Base-by-base conservation (phyloP, 1,140 invertebrate species). In the Aphaenogaster floridana region DNA sequence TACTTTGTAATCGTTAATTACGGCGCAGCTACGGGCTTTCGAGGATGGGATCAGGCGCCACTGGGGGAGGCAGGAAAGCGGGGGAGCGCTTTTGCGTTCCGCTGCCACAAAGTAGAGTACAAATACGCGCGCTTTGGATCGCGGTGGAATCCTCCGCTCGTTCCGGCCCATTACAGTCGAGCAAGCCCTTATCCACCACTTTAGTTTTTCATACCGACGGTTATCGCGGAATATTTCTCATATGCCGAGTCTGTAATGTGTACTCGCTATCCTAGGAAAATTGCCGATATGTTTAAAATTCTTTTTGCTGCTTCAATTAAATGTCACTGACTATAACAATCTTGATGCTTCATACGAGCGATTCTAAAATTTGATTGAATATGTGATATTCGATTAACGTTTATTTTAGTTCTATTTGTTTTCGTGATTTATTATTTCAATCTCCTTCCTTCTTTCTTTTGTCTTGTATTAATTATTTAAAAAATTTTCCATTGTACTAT, bases 1-100 rank as follows among this genome's bases (percentile, higher is more conserved):
- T 95, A 95, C 94, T 95, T 95, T 94, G 94, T 93, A 94, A 95
- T 94, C 93, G 94, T 94, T 94, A 95, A 95, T 94, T 94, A 94
- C 94, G 91, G 90, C 91, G 81, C 87, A 89, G 81, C 92, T 87
- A 89, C 87, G 71, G 64, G 72, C 28, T 84, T 91, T 91, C 87
- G 90, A 84, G 79, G 68, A 89, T 76, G 71, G 77, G 87, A 88
- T 87, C 87, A 88, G 89, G 71, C 86, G 76, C 34, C 13, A 54
- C 28, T 42, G 66, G 39, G 42, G 63, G 61, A 52, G 86, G 52
- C 59, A 63, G 68, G 39, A 45, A 74, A 78, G 36, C 57, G 71
- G 71, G 71, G n/a, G 63, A 86, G 78, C 50, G 61, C 83, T 91
- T 91, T 91, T 84, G 78, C 64, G 79, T 88, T 91, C 79, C 59